Percentiles rank a stretch among this genome's conserved stretches.
Evolutionary conservation across 2,797 vertebrate genomes (phyloP).

Genomic region (Prionace glauca): DNA sequence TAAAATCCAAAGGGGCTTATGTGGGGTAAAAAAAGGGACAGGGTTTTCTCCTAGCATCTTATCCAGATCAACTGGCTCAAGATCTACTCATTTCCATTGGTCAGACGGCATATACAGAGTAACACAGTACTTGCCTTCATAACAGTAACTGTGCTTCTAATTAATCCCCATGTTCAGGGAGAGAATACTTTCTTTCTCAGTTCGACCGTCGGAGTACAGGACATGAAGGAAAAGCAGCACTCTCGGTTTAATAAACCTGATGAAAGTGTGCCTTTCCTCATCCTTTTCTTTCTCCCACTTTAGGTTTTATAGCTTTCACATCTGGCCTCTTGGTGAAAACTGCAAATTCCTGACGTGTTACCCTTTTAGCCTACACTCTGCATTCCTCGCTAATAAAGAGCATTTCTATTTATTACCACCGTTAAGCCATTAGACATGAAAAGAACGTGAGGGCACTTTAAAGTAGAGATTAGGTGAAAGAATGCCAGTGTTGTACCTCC

Average conservation of each 20-base stretch:
- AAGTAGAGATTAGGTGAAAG: slow-evolving; percentile 21
- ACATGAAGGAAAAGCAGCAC: neutral
- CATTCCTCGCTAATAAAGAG: slow-evolving; percentile 18
- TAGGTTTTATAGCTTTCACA: neutral
- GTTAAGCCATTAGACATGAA: slow-evolving; percentile 25
- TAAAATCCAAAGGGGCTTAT: neutral
- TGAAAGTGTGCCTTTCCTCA: neutral
- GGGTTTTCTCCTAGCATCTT: neutral
- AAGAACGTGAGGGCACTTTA: neutral
- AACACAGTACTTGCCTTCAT: neutral
- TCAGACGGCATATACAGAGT: neutral
- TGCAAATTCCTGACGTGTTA: neutral
- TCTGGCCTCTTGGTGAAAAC: neutral
- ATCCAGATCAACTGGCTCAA: neutral
- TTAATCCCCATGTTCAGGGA: neutral
- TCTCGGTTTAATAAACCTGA: neutral
- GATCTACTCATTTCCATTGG: neutral
- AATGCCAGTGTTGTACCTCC: neutral
- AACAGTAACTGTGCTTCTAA: neutral
- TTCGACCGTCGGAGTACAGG: neutral
- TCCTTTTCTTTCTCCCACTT: neutral
- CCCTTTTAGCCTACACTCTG: neutral
- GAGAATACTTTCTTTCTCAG: neutral
- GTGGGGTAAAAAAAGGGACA: neutral
- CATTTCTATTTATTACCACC: slow-evolving; percentile 27